Conservation (phyloP, 2,888 invertebrate species). For the Timema podura region DNA sequence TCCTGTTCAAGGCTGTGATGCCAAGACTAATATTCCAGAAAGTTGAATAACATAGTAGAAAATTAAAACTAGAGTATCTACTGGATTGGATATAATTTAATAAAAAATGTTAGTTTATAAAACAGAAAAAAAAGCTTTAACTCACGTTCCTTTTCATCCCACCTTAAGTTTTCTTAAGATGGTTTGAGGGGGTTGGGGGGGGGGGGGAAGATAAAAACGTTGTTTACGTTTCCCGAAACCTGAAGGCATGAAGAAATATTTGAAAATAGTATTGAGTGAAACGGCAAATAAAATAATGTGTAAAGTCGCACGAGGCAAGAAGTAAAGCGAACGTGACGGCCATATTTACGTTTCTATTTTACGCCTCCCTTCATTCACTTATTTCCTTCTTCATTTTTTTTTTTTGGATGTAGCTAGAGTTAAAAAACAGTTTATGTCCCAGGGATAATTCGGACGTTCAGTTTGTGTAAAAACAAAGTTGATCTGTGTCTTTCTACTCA, state of each 20-base stretch:
- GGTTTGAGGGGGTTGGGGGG: not conserved
- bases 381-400: not conserved
- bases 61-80: too few relatives aligned
- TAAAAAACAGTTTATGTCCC: not conserved
- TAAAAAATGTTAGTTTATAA: too few relatives aligned
- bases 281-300: slow-evolving; percentile 16
- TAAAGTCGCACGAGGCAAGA: slow-evolving; percentile 5
- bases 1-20: too few relatives aligned
- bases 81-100: too few relatives aligned
- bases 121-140: too few relatives aligned
- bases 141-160: too few relatives aligned
- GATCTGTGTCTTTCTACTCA: too few relatives aligned
- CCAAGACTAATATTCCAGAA: too few relatives aligned
- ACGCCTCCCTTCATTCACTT: slow-evolving; percentile 13
- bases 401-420: not conserved
- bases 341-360: slow-evolving; percentile 25
- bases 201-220: not conserved
- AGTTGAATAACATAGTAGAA: too few relatives aligned
- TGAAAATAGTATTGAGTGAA: slow-evolving; percentile 1
- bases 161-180: too few relatives aligned
- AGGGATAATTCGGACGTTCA: not conserved
- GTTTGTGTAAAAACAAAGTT: too few relatives aligned
- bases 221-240: not conserved
- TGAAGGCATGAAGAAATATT: slow-evolving; percentile 10
- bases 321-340: slow-evolving; percentile 14